Conservation (phyloP, 2,113 vertebrate species). For the Campylomormyrus tamandua region DNA sequence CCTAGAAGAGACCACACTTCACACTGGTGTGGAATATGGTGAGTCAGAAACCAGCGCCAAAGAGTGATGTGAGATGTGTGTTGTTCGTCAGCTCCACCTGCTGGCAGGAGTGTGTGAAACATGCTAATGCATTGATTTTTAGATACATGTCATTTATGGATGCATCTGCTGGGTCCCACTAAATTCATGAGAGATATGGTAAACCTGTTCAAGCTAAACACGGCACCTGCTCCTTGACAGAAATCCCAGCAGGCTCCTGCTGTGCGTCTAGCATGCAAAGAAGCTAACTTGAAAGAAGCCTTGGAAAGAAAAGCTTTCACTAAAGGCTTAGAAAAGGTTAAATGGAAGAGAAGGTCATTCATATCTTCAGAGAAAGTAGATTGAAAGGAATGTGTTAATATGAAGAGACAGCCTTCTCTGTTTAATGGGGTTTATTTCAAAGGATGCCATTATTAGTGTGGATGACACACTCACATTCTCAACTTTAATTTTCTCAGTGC, state of each 20-base stretch:
- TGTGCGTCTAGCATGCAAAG: background rate
- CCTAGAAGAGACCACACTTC: conserved; percentile 81
- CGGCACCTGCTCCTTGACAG: background rate
- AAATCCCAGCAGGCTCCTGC: background rate
- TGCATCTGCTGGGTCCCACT: background rate
- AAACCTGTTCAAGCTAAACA: background rate
- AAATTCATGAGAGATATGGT: background rate
- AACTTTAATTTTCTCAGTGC: background rate
- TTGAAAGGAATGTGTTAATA: background rate
- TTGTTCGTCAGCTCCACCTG: background rate
- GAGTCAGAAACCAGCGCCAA: conserved; percentile 25
- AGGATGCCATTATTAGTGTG: background rate
- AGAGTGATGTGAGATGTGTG: background rate
- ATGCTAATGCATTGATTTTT: background rate
- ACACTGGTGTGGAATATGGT: conserved; percentile 84
- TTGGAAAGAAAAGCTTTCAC: background rate
- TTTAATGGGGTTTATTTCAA: background rate
- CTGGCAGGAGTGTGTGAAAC: background rate
- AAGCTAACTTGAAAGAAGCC: background rate
- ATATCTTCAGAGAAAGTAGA: background rate
- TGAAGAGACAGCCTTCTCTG: background rate
- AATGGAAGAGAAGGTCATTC: background rate
- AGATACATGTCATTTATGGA: background rate
- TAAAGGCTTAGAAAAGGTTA: background rate
- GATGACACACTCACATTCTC: background rate